These are phyloP conservation scores for Pammene fasciana DNA, from an alignment of 2,888 invertebrate genomes.

Conservation along the genomic window DNA sequence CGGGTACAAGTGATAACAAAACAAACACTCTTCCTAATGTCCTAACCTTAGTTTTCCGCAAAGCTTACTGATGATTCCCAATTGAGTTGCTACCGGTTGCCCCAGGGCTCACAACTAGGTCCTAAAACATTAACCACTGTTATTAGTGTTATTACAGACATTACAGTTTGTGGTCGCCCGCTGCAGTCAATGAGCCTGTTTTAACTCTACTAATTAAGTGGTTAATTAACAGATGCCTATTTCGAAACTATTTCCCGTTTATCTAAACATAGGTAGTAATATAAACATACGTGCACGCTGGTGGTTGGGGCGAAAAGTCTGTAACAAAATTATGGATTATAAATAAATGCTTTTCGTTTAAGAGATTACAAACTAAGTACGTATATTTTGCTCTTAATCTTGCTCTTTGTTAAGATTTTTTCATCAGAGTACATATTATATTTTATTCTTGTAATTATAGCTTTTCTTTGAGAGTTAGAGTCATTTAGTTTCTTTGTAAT, in stretches of 20 bases:
- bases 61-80: constrained; percentile 4
- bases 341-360: too few relatives aligned
- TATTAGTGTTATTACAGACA: constrained; percentile 24
- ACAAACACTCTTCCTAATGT: too few relatives aligned
- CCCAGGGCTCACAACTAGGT: constrained; percentile 24
- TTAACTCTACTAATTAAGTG: constrained; percentile 31
- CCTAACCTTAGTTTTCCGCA: background rate
- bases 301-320: background rate
- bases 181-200: constrained; percentile 30
- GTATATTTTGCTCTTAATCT: too few relatives aligned
- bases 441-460: too few relatives aligned
- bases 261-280: background rate
- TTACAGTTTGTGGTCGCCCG: constrained; percentile 25
- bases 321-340: too few relatives aligned
- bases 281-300: constrained; percentile 17
- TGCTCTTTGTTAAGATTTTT: too few relatives aligned
- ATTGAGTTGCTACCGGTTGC: constrained; percentile 23
- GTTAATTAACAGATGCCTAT: constrained; percentile 37
- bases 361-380: too few relatives aligned
- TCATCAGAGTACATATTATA: too few relatives aligned
- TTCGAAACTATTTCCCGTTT: constrained; percentile 34
- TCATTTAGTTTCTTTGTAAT: too few relatives aligned
- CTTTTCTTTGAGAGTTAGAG: too few relatives aligned
- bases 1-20: too few relatives aligned
- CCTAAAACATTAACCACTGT: constrained; percentile 33